Evolutionary conservation across 2,797 vertebrate genomes (phyloP).

Genomic region (Crax fasciolata): DNA sequence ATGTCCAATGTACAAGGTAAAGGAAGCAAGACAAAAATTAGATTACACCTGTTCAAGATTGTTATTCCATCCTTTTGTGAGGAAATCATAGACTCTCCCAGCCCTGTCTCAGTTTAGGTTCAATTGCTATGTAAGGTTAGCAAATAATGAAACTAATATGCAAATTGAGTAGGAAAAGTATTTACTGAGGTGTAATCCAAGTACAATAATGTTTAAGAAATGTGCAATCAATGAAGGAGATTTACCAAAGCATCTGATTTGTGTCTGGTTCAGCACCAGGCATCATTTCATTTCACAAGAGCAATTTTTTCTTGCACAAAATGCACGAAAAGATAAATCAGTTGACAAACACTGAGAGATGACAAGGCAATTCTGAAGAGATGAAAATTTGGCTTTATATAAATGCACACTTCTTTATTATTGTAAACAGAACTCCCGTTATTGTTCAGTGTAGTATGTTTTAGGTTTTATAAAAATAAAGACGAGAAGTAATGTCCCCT

Average conservation of each 20-base stretch:
- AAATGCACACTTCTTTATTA: constrained; percentile 58
- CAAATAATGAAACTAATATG: background rate
- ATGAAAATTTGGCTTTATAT: background rate
- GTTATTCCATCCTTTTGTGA: background rate
- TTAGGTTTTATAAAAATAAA: background rate
- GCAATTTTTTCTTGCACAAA: background rate
- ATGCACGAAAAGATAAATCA: background rate
- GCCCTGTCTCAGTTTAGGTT: background rate
- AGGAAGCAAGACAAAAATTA: constrained; percentile 79
- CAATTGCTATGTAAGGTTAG: background rate
- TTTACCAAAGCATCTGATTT: background rate
- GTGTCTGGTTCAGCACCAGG: constrained; percentile 7
- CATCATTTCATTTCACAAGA: background rate
- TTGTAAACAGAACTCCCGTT: constrained; percentile 18
- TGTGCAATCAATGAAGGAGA: constrained; percentile 51
- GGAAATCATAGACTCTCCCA: background rate
- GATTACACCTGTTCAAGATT: constrained; percentile 86
- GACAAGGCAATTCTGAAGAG: background rate
- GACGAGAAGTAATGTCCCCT: background rate
- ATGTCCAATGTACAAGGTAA: constrained; percentile 70
- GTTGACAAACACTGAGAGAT: constrained; percentile 26
- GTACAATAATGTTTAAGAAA: constrained; percentile 90
- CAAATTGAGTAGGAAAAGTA: background rate
- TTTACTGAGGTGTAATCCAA: constrained; percentile 87
- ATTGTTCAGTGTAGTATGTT: background rate